Percentiles rank a stretch among this genome's conserved stretches.
These are phyloP conservation scores for Pseudopleuronectes americanus DNA, from an alignment of 2,797 vertebrate species.

Conservation along the genomic window DNA sequence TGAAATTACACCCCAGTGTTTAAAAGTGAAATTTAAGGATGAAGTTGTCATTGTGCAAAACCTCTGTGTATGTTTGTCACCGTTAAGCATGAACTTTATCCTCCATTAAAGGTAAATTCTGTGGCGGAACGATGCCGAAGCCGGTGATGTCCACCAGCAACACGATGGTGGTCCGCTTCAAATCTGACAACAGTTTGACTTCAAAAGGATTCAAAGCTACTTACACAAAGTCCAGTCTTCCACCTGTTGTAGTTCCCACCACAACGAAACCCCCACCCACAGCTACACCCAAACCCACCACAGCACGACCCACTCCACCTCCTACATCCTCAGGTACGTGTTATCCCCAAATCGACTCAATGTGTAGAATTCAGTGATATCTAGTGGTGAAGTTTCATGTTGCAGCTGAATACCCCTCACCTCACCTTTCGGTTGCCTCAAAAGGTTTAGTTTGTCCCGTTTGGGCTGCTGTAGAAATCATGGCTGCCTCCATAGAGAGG, in stretches of 20 bases:
- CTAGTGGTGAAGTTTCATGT: no score
- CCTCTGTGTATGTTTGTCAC: not conserved
- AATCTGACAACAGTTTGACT: slow-evolving; percentile 66
- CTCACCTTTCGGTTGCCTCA: no score
- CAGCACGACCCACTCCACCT: slow-evolving; percentile 3
- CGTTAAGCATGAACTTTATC: slow-evolving; percentile 18
- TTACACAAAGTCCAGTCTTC: slow-evolving; percentile 72
- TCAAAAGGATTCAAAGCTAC: slow-evolving; percentile 80
- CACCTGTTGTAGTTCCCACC: slow-evolving; percentile 59
- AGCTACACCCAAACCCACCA: slow-evolving; percentile 6
- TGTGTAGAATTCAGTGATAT: no score
- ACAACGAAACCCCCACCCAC: slow-evolving; percentile 27
- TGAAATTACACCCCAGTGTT: no score
- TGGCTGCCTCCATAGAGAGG: no score
- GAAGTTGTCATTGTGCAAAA: not conserved
- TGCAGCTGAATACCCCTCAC: no score
- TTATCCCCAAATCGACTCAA: not conserved
- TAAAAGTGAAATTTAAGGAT: slow-evolving; percentile 4
- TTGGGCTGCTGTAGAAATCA: no score
- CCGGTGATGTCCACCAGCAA: slow-evolving; percentile 71
- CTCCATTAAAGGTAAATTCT: slow-evolving; percentile 76
- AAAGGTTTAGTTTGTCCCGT: no score
- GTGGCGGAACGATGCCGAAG: slow-evolving; percentile 71
- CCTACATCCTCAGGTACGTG: slow-evolving; percentile 60
- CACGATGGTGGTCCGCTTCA: slow-evolving; percentile 82